Percentiles rank a stretch among this genome's conserved stretches.
These are phyloP conservation scores for Bhutanitis thaidina DNA, from an alignment of 2,888 invertebrate genomes.

Conservation along the genomic window DNA sequence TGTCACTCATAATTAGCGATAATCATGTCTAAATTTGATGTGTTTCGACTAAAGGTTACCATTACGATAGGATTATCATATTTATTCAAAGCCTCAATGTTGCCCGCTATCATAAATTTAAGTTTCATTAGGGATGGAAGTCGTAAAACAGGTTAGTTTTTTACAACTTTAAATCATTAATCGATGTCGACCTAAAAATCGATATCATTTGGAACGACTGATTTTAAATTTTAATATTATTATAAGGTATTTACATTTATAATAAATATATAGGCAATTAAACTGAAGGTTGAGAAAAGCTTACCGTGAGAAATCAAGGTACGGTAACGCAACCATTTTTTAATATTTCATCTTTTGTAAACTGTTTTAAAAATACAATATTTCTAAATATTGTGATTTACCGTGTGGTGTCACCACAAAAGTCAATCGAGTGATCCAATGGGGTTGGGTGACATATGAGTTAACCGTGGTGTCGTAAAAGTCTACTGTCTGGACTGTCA, in stretches of 20 bases:
- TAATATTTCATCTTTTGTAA: no score
- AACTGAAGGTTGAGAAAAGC: neutral
- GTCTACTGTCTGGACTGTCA: no score
- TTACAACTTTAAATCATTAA: constrained; percentile 22
- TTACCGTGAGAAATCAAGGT: neutral
- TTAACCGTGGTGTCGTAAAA: no score
- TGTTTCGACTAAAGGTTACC: constrained; percentile 13
- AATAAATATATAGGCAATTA: neutral
- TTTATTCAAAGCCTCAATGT: constrained; percentile 19
- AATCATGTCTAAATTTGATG: constrained; percentile 31
- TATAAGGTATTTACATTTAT: neutral
- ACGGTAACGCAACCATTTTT: neutral
- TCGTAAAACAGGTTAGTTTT: constrained; percentile 25
- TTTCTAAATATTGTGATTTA: no score
- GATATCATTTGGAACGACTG: constrained; percentile 11
- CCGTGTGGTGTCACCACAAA: no score
- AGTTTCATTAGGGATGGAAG: constrained; percentile 24
- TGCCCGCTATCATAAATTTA: constrained; percentile 23
- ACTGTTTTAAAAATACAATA: no score
- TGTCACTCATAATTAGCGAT: constrained; percentile 60
- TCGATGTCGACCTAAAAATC: constrained; percentile 15
- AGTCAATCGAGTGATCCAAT: no score
- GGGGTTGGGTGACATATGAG: no score
- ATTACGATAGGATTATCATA: constrained; percentile 13
- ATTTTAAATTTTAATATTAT: constrained; percentile 4